Evolutionary conservation across 1,140 invertebrate genomes (phyloP).

Genomic region (Phenacoccus solenopsis): DNA sequence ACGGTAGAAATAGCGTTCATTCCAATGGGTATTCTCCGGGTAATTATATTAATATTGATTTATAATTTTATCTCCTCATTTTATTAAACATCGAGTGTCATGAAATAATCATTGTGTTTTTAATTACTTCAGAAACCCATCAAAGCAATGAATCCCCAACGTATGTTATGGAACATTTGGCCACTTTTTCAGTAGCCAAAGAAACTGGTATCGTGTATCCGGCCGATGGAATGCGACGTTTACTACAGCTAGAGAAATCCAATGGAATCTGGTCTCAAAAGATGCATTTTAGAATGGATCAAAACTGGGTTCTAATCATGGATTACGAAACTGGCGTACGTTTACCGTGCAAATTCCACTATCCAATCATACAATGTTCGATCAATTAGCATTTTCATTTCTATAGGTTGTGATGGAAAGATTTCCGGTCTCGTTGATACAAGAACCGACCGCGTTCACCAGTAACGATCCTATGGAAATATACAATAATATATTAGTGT

Average conservation of each 20-base stretch:
- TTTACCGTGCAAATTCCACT: conserved; percentile 24
- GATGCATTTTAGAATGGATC: conserved; percentile 82
- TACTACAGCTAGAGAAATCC: conserved; percentile 91
- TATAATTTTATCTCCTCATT: background rate
- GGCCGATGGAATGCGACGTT: conserved; percentile 86
- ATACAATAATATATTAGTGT: conserved; percentile 97
- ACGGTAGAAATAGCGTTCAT: conserved; percentile 28
- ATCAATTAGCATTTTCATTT: conserved; percentile 22
- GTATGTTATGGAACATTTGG: conserved; percentile 90
- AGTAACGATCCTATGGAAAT: conserved; percentile 90
- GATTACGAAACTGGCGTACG: conserved; percentile 91
- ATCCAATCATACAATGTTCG: background rate
- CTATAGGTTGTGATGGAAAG: conserved; percentile 85
- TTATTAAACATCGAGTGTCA: background rate
- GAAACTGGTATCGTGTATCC: conserved; percentile 76
- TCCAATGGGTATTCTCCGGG: conserved; percentile 29
- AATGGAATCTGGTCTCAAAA: conserved; percentile 99
- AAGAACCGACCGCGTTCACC: conserved; percentile 93
- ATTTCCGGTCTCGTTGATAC: conserved; percentile 81
- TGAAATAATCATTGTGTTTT: background rate
- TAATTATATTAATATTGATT: conserved; percentile 19
- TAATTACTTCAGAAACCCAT: conserved; percentile 7
- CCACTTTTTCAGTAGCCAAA: conserved; percentile 88
- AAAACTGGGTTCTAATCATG: conserved; percentile 79
- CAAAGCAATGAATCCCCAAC: conserved; percentile 38